These are phyloP conservation scores for Oostethus manadensis DNA, from an alignment of 2,113 vertebrate genomes.

Conservation along the genomic window DNA sequence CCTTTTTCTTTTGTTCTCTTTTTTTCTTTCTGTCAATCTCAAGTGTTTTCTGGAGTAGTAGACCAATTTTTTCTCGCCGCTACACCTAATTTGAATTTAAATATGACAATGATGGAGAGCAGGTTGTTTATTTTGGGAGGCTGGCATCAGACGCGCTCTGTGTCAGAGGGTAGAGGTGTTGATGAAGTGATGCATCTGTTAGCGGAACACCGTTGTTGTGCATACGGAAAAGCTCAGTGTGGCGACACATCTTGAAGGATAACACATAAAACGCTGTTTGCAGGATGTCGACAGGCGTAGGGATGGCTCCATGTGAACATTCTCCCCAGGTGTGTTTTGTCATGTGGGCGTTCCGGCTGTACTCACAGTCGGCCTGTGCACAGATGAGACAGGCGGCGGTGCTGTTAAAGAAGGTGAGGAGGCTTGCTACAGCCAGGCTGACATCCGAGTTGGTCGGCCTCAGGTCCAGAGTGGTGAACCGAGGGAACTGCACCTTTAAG, in stretches of 20 bases:
- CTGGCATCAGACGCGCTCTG: neutral
- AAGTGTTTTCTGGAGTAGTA: neutral
- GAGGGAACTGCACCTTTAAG: slow-evolving; percentile 89
- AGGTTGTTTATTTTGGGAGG: slow-evolving; percentile 23
- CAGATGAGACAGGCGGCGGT: slow-evolving; percentile 97
- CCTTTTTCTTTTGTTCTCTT: neutral
- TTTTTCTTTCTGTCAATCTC: slow-evolving; percentile 14
- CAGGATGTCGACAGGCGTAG: slow-evolving; percentile 25
- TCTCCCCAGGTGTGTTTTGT: slow-evolving; percentile 13
- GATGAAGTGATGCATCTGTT: slow-evolving; percentile 46
- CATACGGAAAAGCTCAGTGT: slow-evolving; percentile 18
- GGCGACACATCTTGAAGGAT: slow-evolving; percentile 33
- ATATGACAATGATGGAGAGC: slow-evolving; percentile 1
- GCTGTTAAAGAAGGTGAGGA: slow-evolving; percentile 96
- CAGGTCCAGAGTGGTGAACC: slow-evolving; percentile 95
- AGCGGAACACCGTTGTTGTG: slow-evolving; percentile 28
- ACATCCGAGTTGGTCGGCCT: slow-evolving; percentile 95
- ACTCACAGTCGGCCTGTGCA: slow-evolving; percentile 95
- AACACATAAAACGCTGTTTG: slow-evolving; percentile 28
- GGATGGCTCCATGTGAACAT: slow-evolving; percentile 6
- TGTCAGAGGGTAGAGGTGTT: slow-evolving; percentile 40
- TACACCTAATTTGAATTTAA: slow-evolving; percentile 16
- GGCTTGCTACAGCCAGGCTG: slow-evolving; percentile 89
- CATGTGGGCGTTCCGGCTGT: slow-evolving; percentile 20
- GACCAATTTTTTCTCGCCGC: neutral